A percentile compares a stretch with the other conserved stretches of the same genome.
These are phyloP conservation scores for Tetheella fluctuosa DNA, from an alignment of 2,888 invertebrate species.

Conservation along the genomic window DNA sequence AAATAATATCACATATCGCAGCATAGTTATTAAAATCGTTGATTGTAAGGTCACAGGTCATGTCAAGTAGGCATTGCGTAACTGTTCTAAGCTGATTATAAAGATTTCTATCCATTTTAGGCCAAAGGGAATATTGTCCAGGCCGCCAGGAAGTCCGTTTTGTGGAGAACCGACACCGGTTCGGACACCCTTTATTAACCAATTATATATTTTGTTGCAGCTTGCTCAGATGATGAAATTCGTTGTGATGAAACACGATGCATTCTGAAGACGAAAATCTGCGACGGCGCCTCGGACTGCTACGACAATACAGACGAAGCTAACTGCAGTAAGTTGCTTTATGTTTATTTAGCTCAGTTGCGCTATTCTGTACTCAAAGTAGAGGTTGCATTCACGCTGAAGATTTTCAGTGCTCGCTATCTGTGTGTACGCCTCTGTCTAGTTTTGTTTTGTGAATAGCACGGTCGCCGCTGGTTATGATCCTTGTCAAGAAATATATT, in stretches of 20 bases:
- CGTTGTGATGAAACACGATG: constrained; percentile 85
- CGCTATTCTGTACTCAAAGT: constrained; percentile 29
- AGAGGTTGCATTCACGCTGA: not conserved
- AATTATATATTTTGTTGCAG: constrained; percentile 36
- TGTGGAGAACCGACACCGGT: no score
- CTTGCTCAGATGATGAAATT: constrained; percentile 58
- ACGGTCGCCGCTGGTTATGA: no score
- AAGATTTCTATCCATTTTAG: not conserved
- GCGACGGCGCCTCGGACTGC: constrained; percentile 86
- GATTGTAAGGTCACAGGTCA: not conserved
- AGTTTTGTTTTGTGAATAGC: no score
- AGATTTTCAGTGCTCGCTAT: not conserved
- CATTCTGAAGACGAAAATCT: constrained; percentile 79
- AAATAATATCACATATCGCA: no score
- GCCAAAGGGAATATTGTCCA: no score
- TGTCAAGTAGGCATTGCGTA: not conserved
- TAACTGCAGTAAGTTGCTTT: constrained; percentile 78
- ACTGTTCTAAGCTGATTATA: not conserved
- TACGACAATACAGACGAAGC: constrained; percentile 87
- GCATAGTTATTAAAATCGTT: constrained; percentile 20
- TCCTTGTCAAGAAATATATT: no score
- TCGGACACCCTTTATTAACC: no score
- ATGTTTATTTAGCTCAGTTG: not conserved
- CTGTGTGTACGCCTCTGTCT: not conserved
- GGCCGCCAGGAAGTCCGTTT: no score